These are phyloP conservation scores for Gastracanthus pulcherrimus DNA, from an alignment of 2,888 invertebrate genomes.

Conservation along the genomic window DNA sequence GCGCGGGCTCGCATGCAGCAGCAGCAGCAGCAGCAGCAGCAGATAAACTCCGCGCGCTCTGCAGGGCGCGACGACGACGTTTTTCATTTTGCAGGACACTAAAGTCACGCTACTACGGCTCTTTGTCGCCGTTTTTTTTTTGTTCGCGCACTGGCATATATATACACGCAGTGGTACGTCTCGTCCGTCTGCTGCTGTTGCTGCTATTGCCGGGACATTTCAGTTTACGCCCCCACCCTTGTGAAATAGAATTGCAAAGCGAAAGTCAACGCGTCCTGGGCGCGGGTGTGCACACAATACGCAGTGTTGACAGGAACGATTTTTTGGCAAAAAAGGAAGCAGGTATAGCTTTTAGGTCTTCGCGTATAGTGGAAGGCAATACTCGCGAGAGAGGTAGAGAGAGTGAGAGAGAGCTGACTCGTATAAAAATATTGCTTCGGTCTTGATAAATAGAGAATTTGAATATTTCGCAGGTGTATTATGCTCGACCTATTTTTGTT, in stretches of 20 bases:
- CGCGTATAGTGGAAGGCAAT: too few relatives aligned
- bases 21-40: not conserved
- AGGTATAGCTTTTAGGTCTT: too few relatives aligned
- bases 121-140: not conserved
- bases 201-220: not conserved
- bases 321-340: too few relatives aligned
- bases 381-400: too few relatives aligned
- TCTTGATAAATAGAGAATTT: too few relatives aligned
- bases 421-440: too few relatives aligned
- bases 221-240: constrained; percentile 23
- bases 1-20: too few relatives aligned
- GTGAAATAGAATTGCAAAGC: constrained; percentile 43
- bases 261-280: too few relatives aligned
- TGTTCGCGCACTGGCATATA: not conserved
- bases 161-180: not conserved
- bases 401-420: too few relatives aligned
- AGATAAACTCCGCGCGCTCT: constrained; percentile 19
- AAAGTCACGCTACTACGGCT: constrained; percentile 17
- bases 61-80: not conserved
- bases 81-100: constrained; percentile 43
- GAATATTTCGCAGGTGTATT: too few relatives aligned
- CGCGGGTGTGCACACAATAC: too few relatives aligned
- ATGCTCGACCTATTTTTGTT: too few relatives aligned
- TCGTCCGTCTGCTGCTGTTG: not conserved
- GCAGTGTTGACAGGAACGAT: not conserved